These are phyloP conservation scores for Polypedilum pembai DNA, from an alignment of 1,140 invertebrate genomes.

Conservation along the genomic window DNA sequence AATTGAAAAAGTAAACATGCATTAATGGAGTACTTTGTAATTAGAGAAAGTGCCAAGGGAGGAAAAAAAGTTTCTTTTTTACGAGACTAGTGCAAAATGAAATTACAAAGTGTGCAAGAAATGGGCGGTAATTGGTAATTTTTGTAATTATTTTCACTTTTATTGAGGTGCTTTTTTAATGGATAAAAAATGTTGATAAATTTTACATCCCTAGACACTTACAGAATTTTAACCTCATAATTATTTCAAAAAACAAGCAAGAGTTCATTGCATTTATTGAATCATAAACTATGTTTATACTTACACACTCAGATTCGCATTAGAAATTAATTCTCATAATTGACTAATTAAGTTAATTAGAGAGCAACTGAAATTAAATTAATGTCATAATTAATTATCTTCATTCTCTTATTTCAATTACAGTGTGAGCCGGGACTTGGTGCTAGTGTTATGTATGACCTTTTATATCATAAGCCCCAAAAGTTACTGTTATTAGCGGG, in stretches of 20 bases:
- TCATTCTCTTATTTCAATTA: constrained; percentile 37
- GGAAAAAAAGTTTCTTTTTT: neutral
- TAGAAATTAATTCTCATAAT: no score
- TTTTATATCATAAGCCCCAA: constrained; percentile 91
- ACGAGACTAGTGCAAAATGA: no score
- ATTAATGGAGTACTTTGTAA: constrained; percentile 12
- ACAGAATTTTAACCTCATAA: no score
- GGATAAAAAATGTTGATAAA: neutral
- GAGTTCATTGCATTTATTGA: no score
- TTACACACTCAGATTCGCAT: no score
- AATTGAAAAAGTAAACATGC: neutral
- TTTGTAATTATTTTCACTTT: constrained; percentile 4
- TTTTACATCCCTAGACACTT: no score
- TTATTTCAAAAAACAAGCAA: no score
- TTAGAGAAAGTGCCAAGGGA: constrained; percentile 2
- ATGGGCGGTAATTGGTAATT: neutral
- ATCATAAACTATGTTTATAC: no score
- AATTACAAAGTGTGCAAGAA: no score
- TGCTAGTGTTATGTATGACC: constrained; percentile 96
- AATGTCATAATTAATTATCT: constrained; percentile 27
- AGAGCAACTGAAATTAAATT: no score
- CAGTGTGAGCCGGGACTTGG: constrained; percentile 97
- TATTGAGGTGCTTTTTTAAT: neutral
- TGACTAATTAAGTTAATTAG: no score
- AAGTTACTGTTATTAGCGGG: constrained; percentile 94